phyloP scores from a whole-genome alignment of 2,113 vertebrate genomes.

The Solenodon paradoxus region DNA sequence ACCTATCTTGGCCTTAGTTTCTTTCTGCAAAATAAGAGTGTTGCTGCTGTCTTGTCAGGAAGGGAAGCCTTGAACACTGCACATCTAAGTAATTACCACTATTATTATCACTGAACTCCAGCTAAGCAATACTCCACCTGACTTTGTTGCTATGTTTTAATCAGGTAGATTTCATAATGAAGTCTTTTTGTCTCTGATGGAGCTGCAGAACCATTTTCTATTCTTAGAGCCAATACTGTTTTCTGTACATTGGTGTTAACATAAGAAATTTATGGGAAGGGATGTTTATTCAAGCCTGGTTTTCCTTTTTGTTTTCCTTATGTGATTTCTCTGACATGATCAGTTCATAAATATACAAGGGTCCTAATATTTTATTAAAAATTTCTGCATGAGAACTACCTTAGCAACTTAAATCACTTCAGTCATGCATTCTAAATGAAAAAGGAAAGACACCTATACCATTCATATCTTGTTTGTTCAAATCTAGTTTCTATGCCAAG shows the following conservation, averaged over 20 bases:
- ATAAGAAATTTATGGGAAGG: neutral
- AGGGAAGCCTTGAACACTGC: neutral
- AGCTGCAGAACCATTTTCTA: neutral
- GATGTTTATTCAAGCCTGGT: neutral
- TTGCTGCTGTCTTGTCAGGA: neutral
- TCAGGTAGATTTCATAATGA: neutral
- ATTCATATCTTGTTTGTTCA: neutral
- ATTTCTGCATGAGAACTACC: neutral
- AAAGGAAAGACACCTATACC: neutral
- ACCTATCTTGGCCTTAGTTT: neutral
- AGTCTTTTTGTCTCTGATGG: neutral
- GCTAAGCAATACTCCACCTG: neutral
- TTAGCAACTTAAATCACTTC: neutral
- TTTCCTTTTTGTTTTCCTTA: neutral
- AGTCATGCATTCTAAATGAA: neutral
- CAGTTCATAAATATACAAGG: neutral
- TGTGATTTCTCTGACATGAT: neutral
- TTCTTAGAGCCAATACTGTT: neutral
- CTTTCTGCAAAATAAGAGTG: neutral
- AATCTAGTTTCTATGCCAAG: no score
- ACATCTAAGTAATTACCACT: constrained; percentile 49
- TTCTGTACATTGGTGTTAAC: neutral
- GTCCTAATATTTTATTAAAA: neutral
- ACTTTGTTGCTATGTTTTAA: neutral
- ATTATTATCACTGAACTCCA: neutral